Percentiles rank a stretch among this genome's conserved stretches.
Conservation (phyloP, 2,113 vertebrate species). For the Cinclus mexicanus region DNA sequence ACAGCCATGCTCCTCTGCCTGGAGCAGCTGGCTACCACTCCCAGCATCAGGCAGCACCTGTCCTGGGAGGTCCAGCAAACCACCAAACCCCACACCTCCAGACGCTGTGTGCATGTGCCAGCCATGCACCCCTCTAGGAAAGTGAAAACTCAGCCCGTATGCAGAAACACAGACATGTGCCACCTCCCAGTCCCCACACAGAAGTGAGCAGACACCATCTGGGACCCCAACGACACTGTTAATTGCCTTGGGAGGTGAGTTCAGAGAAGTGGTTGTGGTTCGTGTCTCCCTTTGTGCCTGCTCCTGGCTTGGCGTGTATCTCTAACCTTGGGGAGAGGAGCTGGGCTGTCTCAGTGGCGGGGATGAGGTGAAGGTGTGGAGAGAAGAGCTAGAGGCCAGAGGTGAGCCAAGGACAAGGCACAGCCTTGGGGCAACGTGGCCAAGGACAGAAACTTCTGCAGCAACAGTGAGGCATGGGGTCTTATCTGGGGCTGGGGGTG, state of each 20-base stretch:
- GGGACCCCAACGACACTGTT: fast-evolving
- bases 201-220: not conserved
- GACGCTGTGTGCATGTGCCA: not conserved
- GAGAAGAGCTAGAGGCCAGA: not conserved
- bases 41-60: not conserved
- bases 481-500: not conserved
- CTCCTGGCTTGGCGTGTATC: not conserved
- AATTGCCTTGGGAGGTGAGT: not conserved
- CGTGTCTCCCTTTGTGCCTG: not conserved
- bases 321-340: not conserved
- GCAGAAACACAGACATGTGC: not conserved
- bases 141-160: not conserved
- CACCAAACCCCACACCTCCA: not conserved
- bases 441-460: not conserved
- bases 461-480: not conserved
- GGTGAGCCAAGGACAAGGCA: not conserved
- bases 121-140: not conserved
- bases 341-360: not conserved
- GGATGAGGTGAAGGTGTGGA: not conserved
- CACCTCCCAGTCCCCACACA: not conserved
- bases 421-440: not conserved
- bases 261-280: not conserved
- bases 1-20: fast-evolving
- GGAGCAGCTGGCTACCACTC: not conserved
- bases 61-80: not conserved